phyloP scores from a whole-genome alignment of 2,888 invertebrate genomes.

The Ichneumoninae sp. region DNA sequence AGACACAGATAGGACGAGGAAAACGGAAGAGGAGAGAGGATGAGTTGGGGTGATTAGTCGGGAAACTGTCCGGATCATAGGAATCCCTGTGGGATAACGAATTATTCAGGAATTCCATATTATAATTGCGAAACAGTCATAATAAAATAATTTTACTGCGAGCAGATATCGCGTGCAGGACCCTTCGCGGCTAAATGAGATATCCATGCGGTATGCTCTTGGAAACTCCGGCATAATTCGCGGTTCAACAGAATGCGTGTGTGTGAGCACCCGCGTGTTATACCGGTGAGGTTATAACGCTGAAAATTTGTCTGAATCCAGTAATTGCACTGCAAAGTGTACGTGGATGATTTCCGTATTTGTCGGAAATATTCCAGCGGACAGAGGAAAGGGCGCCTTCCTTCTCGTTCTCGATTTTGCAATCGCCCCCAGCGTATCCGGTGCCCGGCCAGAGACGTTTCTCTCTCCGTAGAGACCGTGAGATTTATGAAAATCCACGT shows the following conservation, averaged over 20 bases:
- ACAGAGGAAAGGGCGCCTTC: slow-evolving; percentile 23
- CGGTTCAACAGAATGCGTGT: slow-evolving; percentile 52
- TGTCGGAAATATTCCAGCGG: slow-evolving; percentile 46
- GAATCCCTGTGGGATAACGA: slow-evolving; percentile 20
- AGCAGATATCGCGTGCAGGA: slow-evolving; percentile 13
- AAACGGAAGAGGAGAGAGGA: not conserved
- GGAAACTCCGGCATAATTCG: slow-evolving; percentile 52
- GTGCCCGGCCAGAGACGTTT: slow-evolving; percentile 29
- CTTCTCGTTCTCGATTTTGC: slow-evolving; percentile 52
- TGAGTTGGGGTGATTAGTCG: slow-evolving; percentile 43
- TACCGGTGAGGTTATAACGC: slow-evolving; percentile 43
- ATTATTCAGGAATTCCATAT: slow-evolving; percentile 58
- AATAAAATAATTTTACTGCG: slow-evolving; percentile 54
- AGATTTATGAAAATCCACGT: slow-evolving; percentile 65
- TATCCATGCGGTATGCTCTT: slow-evolving; percentile 33
- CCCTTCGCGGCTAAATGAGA: not conserved
- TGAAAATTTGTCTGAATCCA: slow-evolving; percentile 64
- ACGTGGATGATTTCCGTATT: slow-evolving; percentile 55
- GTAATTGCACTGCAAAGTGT: slow-evolving; percentile 65
- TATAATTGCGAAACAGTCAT: slow-evolving; percentile 58
- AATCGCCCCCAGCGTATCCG: slow-evolving; percentile 42
- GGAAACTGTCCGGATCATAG: slow-evolving; percentile 38
- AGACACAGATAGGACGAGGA: not conserved
- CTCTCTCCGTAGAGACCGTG: slow-evolving; percentile 39
- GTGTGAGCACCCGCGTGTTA: slow-evolving; percentile 10